Base-by-base conservation (phyloP, 2,888 invertebrate species). In the Myathropa florea region DNA sequence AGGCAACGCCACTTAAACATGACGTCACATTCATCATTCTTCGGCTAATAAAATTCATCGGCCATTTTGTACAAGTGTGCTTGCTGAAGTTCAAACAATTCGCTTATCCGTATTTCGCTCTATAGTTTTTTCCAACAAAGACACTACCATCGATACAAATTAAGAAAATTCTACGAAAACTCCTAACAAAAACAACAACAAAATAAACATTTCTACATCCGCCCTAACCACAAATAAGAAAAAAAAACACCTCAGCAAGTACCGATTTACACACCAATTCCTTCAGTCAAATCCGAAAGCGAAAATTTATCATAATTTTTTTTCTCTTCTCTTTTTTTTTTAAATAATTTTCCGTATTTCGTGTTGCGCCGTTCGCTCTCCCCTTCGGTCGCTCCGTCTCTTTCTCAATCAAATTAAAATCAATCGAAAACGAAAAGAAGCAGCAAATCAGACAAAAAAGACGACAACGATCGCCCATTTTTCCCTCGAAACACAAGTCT, bases 1-100 rank as follows among this genome's bases (percentile, higher is more conserved):
- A 89, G 88, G 88, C 88, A 89, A 89, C 89, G 88, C 88, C 89
- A 88, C 68, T 59, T 4, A 82, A 78, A 79, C 64, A 87, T 89
- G 89, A 89, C 89, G 89, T 89, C 89, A 89, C 89, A 87, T 68
- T 82, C 70, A 39, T 63, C 46, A 30, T 79, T 75, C 71, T 83
- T 83, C 78, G 71, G 75, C 65, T 71, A 72, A 86, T 65, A 78
- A 83, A 86, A 75, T 71, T 79, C 33, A 78, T 88, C 88, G 88
- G 89, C 89, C 89, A 89, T 89, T 89, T 89, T 89, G 89, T 89
- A 84, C 77, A 88, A 89, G 88, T 89, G 88, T 89, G 89, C 88
- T 89, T 88, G 89, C 82, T 88, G 84, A 88, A 86, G 86, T 86
- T 88, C 78, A 88, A 88, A 88, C 83, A 88, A 78, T 86, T 82